A percentile compares a stretch with the other conserved stretches of the same genome.
Evolutionary conservation across 2,888 invertebrate genomes (phyloP).

Genomic region (Noctua pronuba): DNA sequence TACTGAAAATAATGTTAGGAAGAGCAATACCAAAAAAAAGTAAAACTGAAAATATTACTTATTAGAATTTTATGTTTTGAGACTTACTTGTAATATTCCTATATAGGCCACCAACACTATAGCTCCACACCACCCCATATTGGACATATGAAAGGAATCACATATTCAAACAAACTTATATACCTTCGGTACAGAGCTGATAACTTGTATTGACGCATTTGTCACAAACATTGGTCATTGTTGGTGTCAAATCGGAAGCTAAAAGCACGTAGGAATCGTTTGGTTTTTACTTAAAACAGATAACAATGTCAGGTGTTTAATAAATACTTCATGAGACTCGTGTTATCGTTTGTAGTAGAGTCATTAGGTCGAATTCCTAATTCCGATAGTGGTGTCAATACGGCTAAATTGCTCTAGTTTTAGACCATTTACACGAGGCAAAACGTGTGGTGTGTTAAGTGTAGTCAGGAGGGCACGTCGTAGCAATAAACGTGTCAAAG

Average conservation of each 20-base stretch:
- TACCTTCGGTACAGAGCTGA: constrained; percentile 70
- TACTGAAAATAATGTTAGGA: neutral
- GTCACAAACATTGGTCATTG: constrained; percentile 70
- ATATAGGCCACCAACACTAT: constrained; percentile 69
- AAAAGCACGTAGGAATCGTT: constrained; percentile 74
- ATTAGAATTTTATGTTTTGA: neutral
- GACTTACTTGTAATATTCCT: constrained; percentile 79
- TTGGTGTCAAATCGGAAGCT: constrained; percentile 55
- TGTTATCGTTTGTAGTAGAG: constrained; percentile 34
- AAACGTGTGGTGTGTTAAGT: neutral
- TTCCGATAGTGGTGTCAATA: constrained; percentile 28
- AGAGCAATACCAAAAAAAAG: neutral
- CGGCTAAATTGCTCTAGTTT: constrained; percentile 11
- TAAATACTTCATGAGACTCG: constrained; percentile 31
- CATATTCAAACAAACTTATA: constrained; percentile 71
- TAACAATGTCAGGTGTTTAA: constrained; percentile 66
- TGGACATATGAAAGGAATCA: constrained; percentile 57
- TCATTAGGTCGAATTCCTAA: constrained; percentile 31
- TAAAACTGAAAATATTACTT: neutral
- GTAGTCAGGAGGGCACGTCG: neutral
- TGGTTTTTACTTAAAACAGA: constrained; percentile 53
- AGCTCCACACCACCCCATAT: constrained; percentile 76
- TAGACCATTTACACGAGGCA: neutral
- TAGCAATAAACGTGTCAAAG: constrained; percentile 13
- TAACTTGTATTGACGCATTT: constrained; percentile 71